phyloP scores from a whole-genome alignment of 2,113 vertebrate species.

The Ondatra zibethicus region DNA sequence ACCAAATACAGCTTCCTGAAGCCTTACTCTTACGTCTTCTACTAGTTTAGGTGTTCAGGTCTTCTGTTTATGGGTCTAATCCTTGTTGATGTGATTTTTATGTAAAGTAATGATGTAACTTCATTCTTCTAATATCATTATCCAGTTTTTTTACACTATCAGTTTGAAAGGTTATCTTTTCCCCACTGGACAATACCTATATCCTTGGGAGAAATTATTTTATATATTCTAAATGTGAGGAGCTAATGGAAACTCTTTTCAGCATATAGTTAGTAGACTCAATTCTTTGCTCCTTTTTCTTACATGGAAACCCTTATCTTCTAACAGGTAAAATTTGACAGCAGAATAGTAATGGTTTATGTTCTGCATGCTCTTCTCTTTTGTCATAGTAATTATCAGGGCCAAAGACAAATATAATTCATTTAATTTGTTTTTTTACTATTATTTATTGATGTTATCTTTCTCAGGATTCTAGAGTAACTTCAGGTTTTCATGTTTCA shows the following conservation, averaged over 20 bases:
- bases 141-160: background rate
- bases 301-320: background rate
- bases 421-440: background rate
- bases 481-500: constrained; percentile 8
- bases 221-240: background rate
- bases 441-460: background rate
- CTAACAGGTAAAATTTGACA: background rate
- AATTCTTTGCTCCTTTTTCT: background rate
- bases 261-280: background rate
- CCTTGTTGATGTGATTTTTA: background rate
- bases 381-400: background rate
- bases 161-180: background rate
- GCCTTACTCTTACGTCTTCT: background rate
- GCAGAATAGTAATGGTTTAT: background rate
- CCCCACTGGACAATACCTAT: background rate
- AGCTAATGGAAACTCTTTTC: background rate
- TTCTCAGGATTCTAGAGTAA: background rate
- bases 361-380: background rate
- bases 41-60: background rate
- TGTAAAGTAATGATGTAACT: background rate
- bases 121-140: background rate
- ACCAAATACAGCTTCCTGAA: constrained; percentile 17
- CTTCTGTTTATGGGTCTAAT: background rate
- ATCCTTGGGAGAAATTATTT: background rate
- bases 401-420: background rate